Percentiles rank a stretch among this genome's conserved stretches.
Evolutionary conservation across 2,888 invertebrate genomes (phyloP).

Genomic region (Saturnia pavonia): DNA sequence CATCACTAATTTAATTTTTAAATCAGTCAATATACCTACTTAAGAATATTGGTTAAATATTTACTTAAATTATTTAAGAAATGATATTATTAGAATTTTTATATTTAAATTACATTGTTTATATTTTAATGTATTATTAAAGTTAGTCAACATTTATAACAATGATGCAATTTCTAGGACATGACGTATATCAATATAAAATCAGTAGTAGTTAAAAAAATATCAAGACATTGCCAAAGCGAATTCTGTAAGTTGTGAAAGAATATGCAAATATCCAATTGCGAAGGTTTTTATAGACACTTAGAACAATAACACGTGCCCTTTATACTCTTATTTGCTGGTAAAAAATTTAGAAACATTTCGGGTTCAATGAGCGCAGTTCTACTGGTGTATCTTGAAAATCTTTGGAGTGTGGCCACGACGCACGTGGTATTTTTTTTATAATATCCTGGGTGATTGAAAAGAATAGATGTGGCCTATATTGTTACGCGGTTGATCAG

Average conservation of each 20-base stretch:
- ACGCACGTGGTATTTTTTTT: neutral
- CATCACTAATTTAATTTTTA: too few relatives aligned
- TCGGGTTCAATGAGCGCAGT: neutral
- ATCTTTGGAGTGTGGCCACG: constrained; percentile 1
- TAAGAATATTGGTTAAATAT: too few relatives aligned
- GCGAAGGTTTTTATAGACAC: neutral
- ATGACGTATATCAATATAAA: too few relatives aligned
- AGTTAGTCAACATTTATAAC: too few relatives aligned
- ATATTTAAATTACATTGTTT: too few relatives aligned
- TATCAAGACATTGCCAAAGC: neutral
- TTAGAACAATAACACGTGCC: neutral
- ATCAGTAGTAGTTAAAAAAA: too few relatives aligned
- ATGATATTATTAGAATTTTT: too few relatives aligned
- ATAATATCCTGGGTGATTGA: neutral
- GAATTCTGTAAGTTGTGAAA: neutral
- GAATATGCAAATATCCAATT: neutral
- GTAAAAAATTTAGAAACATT: constrained; percentile 10
- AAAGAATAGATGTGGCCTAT: neutral
- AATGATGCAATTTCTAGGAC: too few relatives aligned
- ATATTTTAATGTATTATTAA: too few relatives aligned
- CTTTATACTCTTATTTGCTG: constrained; percentile 6
- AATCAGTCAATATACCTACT: too few relatives aligned
- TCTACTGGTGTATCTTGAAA: neutral
- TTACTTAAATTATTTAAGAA: too few relatives aligned
- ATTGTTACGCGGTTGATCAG: neutral